Conservation (phyloP, 1,140 invertebrate genomes). For the Cyclina sinensis region DNA sequence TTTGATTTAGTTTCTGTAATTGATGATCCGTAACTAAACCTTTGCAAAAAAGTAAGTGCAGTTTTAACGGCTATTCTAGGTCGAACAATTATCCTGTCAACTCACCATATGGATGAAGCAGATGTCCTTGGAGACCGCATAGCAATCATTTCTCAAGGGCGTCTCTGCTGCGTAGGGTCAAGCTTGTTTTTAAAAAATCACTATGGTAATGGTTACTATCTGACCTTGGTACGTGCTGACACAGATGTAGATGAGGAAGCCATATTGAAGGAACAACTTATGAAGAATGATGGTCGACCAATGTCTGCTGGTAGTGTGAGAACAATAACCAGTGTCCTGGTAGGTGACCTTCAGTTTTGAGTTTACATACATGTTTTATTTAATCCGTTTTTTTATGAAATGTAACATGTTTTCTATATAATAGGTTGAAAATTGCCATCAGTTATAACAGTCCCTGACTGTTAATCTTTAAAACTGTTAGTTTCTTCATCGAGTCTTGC, state of each 20-base stretch:
- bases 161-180: constrained; percentile 89
- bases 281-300: constrained; percentile 48
- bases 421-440: too few species aligned
- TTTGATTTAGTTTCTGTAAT: too few species aligned
- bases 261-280: constrained; percentile 60
- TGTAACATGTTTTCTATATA: too few species aligned
- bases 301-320: constrained; percentile 73
- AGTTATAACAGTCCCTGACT: too few species aligned
- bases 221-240: constrained; percentile 86
- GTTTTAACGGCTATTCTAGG: too few species aligned
- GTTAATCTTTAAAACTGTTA: too few species aligned
- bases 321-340: constrained; percentile 73
- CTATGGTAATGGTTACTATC: constrained; percentile 88
- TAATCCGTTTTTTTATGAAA: too few species aligned
- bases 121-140: constrained; percentile 91
- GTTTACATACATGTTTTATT: too few species aligned
- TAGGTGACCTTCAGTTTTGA: too few species aligned
- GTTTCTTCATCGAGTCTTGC: too few species aligned
- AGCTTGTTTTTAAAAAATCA: constrained; percentile 90
- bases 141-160: constrained; percentile 90
- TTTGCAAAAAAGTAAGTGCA: too few species aligned
- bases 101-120: constrained; percentile 91
- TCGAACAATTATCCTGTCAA: constrained; percentile 91
- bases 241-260: constrained; percentile 63
- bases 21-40: too few species aligned